phyloP scores from a whole-genome alignment of 37 sponge, comb jelly and placozoan species.

The Bolinopsis microptera region DNA sequence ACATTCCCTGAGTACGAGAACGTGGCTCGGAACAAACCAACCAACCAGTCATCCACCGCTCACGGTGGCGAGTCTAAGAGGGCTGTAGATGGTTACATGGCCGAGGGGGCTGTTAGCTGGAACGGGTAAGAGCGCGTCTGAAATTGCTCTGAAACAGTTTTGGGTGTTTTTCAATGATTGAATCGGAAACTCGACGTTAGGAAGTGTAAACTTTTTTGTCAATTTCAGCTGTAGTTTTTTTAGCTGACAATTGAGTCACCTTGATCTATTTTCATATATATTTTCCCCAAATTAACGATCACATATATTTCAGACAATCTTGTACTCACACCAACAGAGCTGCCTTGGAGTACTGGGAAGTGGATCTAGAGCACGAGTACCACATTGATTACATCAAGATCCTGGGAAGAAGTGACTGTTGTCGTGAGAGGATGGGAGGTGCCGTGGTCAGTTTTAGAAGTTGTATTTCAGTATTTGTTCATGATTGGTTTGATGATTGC shows the following conservation, averaged over 20 bases:
- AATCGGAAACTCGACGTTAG: no score
- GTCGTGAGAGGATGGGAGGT: constrained; percentile 21
- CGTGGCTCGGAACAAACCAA: constrained; percentile 14
- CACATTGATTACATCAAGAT: background rate
- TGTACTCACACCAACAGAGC: background rate
- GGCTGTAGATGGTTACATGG: constrained; percentile 40
- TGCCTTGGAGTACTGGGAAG: constrained; percentile 43
- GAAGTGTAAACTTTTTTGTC: no score
- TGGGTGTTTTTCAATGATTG: no score
- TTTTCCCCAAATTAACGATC: no score
- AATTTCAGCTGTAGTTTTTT: no score
- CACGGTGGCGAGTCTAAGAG: background rate
- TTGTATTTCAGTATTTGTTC: no score
- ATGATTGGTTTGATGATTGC: no score
- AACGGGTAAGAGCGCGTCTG: no score
- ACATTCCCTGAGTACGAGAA: constrained; percentile 8
- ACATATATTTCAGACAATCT: constrained; percentile 23
- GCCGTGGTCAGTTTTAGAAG: background rate
- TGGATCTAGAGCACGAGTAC: constrained; percentile 38
- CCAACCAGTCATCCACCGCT: background rate
- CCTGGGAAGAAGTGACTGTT: constrained; percentile 1
- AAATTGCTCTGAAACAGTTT: no score
- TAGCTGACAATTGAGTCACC: no score
- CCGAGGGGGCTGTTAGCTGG: background rate
- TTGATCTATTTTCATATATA: no score